phyloP scores from a whole-genome alignment of 2,113 vertebrate genomes.

The Oncorhynchus clarkii region DNA sequence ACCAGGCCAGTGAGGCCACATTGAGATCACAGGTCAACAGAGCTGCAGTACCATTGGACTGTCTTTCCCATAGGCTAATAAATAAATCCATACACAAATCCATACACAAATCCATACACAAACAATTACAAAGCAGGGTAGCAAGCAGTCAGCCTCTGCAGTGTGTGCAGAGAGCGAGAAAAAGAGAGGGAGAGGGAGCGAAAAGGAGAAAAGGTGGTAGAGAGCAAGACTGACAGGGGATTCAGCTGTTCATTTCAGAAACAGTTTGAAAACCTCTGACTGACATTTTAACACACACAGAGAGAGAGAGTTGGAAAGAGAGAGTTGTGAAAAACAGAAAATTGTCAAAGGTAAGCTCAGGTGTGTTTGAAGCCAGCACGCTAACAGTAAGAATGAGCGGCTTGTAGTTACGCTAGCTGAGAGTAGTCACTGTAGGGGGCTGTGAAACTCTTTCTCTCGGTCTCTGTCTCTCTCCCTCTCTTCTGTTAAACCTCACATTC shows the following conservation, averaged over 20 bases:
- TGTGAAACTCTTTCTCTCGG: not conserved
- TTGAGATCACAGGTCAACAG: conserved; percentile 14
- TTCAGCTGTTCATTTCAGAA: too few relatives aligned
- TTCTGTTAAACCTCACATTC: not conserved
- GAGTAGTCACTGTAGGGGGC: not conserved
- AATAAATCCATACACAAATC: conserved; percentile 25
- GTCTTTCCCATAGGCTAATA: conserved; percentile 4
- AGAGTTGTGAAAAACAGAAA: not conserved
- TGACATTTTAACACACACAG: too few relatives aligned
- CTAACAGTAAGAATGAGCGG: not conserved
- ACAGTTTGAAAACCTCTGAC: too few relatives aligned
- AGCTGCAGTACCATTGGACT: conserved; percentile 12
- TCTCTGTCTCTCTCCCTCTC: not conserved
- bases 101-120: not conserved
- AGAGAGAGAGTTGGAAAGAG: not conserved
- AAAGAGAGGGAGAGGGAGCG: not conserved
- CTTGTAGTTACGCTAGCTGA: not conserved
- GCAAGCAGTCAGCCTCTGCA: not conserved
- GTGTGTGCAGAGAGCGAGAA: not conserved
- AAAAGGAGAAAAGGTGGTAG: not conserved
- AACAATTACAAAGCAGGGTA: conserved; percentile 7
- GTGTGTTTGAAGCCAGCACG: not conserved
- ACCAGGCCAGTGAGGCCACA: conserved; percentile 1
- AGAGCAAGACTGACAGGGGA: not conserved
- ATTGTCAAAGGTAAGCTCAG: not conserved